Evolutionary conservation across 2,113 vertebrate genomes (phyloP).

Genomic region (Rynchops niger): DNA sequence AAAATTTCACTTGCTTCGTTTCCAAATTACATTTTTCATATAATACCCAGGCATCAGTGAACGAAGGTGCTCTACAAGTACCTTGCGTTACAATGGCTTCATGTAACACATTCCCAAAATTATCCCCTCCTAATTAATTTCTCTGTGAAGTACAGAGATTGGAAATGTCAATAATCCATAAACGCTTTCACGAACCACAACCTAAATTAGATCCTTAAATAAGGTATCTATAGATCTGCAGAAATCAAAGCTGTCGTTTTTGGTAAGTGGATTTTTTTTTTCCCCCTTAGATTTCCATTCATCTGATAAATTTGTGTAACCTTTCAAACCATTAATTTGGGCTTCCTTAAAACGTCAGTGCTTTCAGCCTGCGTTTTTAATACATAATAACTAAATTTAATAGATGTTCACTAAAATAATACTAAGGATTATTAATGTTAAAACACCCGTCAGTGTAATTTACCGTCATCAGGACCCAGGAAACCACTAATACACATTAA

Average conservation of each 20-base stretch:
- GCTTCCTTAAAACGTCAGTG: slow-evolving; percentile 42
- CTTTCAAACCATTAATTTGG: slow-evolving; percentile 65
- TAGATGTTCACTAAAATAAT: slow-evolving; percentile 43
- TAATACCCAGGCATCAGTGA: slow-evolving; percentile 21
- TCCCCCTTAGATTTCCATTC: slow-evolving; percentile 13
- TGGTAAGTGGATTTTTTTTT: background rate
- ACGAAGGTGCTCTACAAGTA: background rate
- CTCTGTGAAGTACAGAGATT: slow-evolving; percentile 19
- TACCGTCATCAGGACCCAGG: slow-evolving; percentile 22
- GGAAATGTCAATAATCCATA: slow-evolving; percentile 70
- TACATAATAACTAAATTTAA: slow-evolving; percentile 45
- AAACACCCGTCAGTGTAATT: slow-evolving; percentile 16
- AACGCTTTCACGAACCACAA: slow-evolving; percentile 39
- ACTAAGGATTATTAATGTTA: slow-evolving; percentile 47
- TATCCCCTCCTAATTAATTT: slow-evolving; percentile 65
- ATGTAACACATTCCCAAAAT: slow-evolving; percentile 39
- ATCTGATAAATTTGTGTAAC: slow-evolving; percentile 50
- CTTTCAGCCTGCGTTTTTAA: slow-evolving; percentile 43
- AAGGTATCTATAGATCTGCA: slow-evolving; percentile 47
- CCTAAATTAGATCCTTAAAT: slow-evolving; percentile 62
- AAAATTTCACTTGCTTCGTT: slow-evolving; percentile 74
- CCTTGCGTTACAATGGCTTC: slow-evolving; percentile 28
- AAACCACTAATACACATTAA: slow-evolving; percentile 2
- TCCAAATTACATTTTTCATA: slow-evolving; percentile 55
- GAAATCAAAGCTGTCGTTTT: slow-evolving; percentile 35